Evolutionary conservation across 2,113 vertebrate species (phyloP).

Genomic region (Myanophis thanlyinensis): DNA sequence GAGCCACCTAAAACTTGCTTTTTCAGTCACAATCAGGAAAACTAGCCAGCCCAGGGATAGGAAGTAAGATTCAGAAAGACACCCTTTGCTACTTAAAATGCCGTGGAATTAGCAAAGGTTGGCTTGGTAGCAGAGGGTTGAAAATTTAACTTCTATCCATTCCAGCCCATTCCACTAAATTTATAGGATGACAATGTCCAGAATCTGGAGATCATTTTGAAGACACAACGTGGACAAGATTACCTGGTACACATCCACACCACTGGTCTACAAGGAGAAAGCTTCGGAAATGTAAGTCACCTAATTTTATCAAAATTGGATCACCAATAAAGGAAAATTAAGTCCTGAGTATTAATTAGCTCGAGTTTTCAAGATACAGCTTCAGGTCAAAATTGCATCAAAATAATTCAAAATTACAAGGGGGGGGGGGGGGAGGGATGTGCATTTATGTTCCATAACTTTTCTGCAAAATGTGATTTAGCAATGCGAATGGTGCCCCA

Average conservation of each 20-base stretch:
- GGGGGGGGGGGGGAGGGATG: too few species aligned
- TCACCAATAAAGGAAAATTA: too few species aligned
- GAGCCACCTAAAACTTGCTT: neutral
- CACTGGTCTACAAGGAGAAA: too few species aligned
- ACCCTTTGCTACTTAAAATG: neutral
- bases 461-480: too few species aligned
- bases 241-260: neutral
- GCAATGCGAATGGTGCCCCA: too few species aligned
- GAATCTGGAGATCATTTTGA: neutral
- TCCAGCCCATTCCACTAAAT: neutral
- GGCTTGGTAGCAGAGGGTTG: neutral
- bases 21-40: neutral
- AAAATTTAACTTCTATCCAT: neutral
- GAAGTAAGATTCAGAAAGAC: neutral
- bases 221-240: neutral
- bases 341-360: too few species aligned
- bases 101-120: neutral
- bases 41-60: neutral
- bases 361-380: too few species aligned
- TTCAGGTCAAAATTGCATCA: too few species aligned
- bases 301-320: too few species aligned
- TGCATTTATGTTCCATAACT: too few species aligned
- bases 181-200: neutral
- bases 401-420: too few species aligned
- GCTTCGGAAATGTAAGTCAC: too few species aligned